A percentile compares a stretch with the other conserved stretches of the same genome.
phyloP scores from a whole-genome alignment of 2,113 vertebrate species.

The Nematolebias whitei region DNA sequence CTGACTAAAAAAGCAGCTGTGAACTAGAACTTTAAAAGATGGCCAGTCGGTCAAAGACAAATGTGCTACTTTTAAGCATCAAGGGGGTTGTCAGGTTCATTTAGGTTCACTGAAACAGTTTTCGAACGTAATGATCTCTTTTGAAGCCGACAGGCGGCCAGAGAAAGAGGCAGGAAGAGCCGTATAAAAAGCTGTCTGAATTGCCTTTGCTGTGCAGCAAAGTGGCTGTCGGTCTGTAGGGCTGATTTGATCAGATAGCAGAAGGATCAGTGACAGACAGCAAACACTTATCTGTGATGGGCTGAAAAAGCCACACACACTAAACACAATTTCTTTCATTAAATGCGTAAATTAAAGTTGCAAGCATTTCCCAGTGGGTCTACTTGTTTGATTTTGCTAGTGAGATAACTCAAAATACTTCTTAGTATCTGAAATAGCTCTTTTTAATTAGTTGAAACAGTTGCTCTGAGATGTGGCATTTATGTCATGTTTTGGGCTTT shows the following conservation, averaged over 20 bases:
- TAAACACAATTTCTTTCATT: conserved; percentile 29
- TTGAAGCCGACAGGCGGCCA: conserved; percentile 37
- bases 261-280: conserved; percentile 62
- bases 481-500: neutral
- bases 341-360: conserved; percentile 13
- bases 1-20: conserved; percentile 16
- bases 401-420: conserved; percentile 1
- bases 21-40: conserved; percentile 21
- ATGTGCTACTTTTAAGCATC: conserved; percentile 50
- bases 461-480: neutral
- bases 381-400: neutral
- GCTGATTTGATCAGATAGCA: conserved; percentile 72
- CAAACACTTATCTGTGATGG: conserved; percentile 68
- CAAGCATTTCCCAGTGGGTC: conserved; percentile 24
- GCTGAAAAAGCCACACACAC: conserved; percentile 36
- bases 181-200: conserved; percentile 66
- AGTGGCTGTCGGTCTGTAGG: conserved; percentile 69
- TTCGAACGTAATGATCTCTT: conserved; percentile 35
- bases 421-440: neutral
- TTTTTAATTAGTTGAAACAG: neutral
- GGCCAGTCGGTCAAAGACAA: conserved; percentile 42
- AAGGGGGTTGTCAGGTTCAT: conserved; percentile 33
- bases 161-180: conserved; percentile 46
- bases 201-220: conserved; percentile 62
- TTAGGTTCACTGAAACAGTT: conserved; percentile 48